A percentile compares a stretch with the other conserved stretches of the same genome.
Evolutionary conservation across 2,888 invertebrate species (phyloP).

Genomic region (Lycia hirtaria): DNA sequence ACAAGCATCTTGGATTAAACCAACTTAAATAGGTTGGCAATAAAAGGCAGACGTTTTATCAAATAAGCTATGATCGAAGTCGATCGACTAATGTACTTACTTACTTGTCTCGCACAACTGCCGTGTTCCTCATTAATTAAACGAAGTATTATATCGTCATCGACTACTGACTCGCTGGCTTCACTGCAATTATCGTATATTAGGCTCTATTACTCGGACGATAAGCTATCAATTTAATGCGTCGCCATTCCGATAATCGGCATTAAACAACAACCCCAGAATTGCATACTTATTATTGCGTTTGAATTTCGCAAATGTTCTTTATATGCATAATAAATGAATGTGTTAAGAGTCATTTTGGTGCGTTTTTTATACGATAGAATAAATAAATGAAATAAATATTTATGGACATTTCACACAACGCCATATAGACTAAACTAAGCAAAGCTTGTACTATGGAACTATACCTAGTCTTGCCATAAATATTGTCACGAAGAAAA

Average conservation of each 20-base stretch:
- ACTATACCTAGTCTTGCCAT: no score
- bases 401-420: no score
- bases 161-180: constrained; percentile 63
- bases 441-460: no score
- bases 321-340: constrained; percentile 57
- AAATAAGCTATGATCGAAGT: no score
- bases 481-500: no score
- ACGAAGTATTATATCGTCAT: constrained; percentile 75
- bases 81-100: constrained; percentile 41
- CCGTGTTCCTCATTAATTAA: constrained; percentile 65
- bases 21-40: no score
- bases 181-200: constrained; percentile 75
- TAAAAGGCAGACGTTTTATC: no score
- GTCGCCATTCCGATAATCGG: constrained; percentile 71
- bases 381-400: no score
- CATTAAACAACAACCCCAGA: constrained; percentile 67
- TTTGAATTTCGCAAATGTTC: constrained; percentile 62
- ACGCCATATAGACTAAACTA: no score
- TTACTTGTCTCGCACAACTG: constrained; percentile 56
- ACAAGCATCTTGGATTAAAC: no score
- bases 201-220: constrained; percentile 72
- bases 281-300: constrained; percentile 56
- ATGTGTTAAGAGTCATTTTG: no score
- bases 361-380: no score
- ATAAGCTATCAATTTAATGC: constrained; percentile 73